Base-by-base conservation (phyloP, 2,888 invertebrate species). In the Athalia rosae region DNA sequence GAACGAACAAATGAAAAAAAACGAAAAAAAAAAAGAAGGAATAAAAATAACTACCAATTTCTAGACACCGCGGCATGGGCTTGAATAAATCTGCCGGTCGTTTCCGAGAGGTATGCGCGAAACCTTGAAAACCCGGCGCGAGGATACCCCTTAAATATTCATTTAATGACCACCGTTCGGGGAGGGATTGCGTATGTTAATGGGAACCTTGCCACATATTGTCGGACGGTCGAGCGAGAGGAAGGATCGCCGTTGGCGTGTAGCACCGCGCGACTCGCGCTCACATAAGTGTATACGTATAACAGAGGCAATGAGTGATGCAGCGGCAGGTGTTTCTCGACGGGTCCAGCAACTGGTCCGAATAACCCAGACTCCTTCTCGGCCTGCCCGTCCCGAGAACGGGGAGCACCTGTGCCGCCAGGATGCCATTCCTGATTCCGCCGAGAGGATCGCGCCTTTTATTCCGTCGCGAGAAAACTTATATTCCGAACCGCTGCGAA, bases 311-410 rank as follows among this genome's bases (percentile, higher is more conserved):
- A 85, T 84, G 86, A 85, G 85, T 83, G 86, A 86, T 85, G 86
- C 83, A 80, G 79, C 83, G 84, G 86, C 86, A 86, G 86, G 86
- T 87, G 86, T 84, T 83, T 79, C 82, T 82, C 81, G 80, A 79
- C 83, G 80, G 79, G 81, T 84, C 85, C 85, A 85, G 85, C 84
- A 84, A 86, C 83, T 85, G 83, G 80, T 83, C 82, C 83, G 83
- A 76, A 28, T 28, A 28, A 84, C 84, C 82, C 85, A 86, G 85
- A 83, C 86, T 87, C 86, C 83, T 69, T 48, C 59, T 76, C 82
- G 84, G 84, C 84, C 84, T 84, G 84, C 83, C 82, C 79, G 28
- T 28, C 28, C 28, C 28, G 28, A 28, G 28, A 28, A 28, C 28
- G 28, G 79, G 73, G 48, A 58, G 67, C 77, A 77, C 77, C 67